Evolutionary conservation across 64 coral and sea anemone genomes (phyloP), one percentile per base, ranked within the genome.

Genomic region (Orbicella faveolata): DNA sequence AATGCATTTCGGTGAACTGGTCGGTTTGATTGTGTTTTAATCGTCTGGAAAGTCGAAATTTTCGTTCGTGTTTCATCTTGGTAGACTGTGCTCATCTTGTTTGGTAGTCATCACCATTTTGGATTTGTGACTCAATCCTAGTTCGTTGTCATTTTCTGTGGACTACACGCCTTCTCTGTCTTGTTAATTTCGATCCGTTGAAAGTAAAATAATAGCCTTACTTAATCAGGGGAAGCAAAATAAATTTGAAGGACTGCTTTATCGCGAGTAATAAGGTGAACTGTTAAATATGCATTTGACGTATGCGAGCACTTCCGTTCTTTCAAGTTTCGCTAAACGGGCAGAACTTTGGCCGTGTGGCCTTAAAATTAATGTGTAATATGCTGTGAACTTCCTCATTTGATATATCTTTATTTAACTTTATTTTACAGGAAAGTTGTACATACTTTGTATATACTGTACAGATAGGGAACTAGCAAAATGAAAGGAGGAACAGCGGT

Each of bases 361-460:
- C 33, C 30, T 26, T 81, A 14, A 63, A 83, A 81, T 73, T 36
- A 33, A 74, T 67, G 64, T 18, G 44, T 62, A 21, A 36, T 73
- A 14, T 15, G 26, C 14, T 69, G 9, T 34, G 54, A 70, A 70
- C 33, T 9, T 63, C 55, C 82, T 52, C n/a, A 79, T 57, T n/a
- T 64, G 18, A 75, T 51, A 79, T 77, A 0, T 55, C 30, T 23
- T 69, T 13, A 36, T 77, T 76, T 70, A 25, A 41, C 75, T 66
- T 25, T 90, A 14, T 59, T 39, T 68, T 74, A 19, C 87, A 96
- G 94, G 85, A 93, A 90, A 86, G 67, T 93, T 96, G 94, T 96
- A 96, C 73, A 96, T 96, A 96, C 90, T 90, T 96, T 96, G 94
- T 96, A 96, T 96, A 96, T 96, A 92, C 89, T 84, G 89, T 89